Evolutionary conservation across 2,797 vertebrate species (phyloP), one percentile per base, ranked within the genome.

Genomic region (Danio tinwini): DNA sequence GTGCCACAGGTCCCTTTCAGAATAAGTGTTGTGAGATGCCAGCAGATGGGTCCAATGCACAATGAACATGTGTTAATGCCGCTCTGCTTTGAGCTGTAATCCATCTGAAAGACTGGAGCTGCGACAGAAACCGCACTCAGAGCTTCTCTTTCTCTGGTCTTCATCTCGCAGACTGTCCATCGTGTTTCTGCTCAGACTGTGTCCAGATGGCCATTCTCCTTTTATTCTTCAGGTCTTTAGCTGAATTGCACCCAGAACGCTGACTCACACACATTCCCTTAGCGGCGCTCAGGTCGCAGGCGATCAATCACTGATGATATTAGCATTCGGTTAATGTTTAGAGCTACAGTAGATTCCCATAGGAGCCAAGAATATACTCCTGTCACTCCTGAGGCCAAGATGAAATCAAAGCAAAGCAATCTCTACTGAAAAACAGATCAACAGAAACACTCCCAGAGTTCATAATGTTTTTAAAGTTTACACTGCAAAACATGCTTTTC

Each of bases 251-350:
- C 59, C 58, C 73, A 64, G 59, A 53, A 52, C 7, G 12, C 73
- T 64, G 73, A 75, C 73, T 53, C 73, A 75, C 47, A 10, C n/a
- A 21, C 59, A 74, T 63, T 75, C 37, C 49, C 59, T 50, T 37
- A 6, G 65, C 9, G 21, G 1, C 14, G 21, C 2, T 68, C 47
- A n/a, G 65, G 65, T 68, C 65, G 21, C 44, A 68, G 64, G 45
- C 65, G 45, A 50, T 37, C 21, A 37, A 16, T 53, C 73, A 62
- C 45, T 6, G 45, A 63, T 42, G 45, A 74, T 63, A 52, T 74
- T 63, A 74, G 29, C 11, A 52, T 74, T 63, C 59, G 39, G 5
- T 52, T 21, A 50, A 17, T 63, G 56, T 37, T 47, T 37, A 10
- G 6, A 11, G 40, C 13, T 29, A 67, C 64, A 67, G 19, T 2